Evolutionary conservation across 2,888 invertebrate species (phyloP), one percentile per base, ranked within the genome.

Genomic region (Caenorhabditis macrosperma): DNA sequence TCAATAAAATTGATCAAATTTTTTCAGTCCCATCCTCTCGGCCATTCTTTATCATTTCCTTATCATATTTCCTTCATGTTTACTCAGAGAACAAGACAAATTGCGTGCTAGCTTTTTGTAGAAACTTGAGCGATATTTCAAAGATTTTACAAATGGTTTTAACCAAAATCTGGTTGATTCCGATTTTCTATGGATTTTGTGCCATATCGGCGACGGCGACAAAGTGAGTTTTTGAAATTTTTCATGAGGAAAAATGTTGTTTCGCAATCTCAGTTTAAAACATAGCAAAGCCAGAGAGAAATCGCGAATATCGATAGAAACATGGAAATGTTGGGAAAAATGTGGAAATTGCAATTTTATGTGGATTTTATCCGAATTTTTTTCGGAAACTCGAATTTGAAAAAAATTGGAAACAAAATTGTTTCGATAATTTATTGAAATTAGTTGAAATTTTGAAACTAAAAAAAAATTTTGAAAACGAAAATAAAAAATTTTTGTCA

Each of bases 151-250:
- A 2, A 61, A 83, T 83, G 83, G 83, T 83, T 44, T 46, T 81
- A 1, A 76, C 64, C 15, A 81, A 76, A 72, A 78, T 83, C 5
- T 83, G 77, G 76, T 57, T 83, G 2, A 69, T 83, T 41, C 83
- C 83, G 20, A 64, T 79, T 35, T 50, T 57, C 17, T 80, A 80
- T 28, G 75, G 75, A 33, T 12, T 63, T 30, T 71, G 68, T 64
- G 75, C 79, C 1, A 75, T 80, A 17, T 68, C 55, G 5, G 75
- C 79, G 9, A 80, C 79, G 1, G 71, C 66, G 1, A 80, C 79
- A 17, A 80, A 80, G 69, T 78, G 26, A 63, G 28, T 46, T 41
- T 38, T 48, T 35, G 7, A 55, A 54, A 54, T n/a, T 54, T 54
- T n/a, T 22, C 2, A 22, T n/a, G n/a, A n/a, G 3, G n/a, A 52